A percentile compares a stretch with the other conserved stretches of the same genome.
These are phyloP conservation scores for Caenorhabditis sp. DNA, from an alignment of 2,888 invertebrate species.

Conservation along the genomic window DNA sequence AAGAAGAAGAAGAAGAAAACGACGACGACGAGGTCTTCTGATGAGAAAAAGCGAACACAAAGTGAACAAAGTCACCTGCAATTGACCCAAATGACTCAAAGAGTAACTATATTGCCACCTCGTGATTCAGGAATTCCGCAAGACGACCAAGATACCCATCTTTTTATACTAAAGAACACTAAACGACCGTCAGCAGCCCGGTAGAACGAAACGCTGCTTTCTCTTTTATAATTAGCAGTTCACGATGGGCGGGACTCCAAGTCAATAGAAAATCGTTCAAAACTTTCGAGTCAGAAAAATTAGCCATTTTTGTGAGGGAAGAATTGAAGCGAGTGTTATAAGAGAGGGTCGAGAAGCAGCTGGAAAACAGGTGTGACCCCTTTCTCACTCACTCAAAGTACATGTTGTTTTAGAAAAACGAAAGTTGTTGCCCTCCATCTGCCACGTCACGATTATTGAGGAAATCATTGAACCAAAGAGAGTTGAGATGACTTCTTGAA, in stretches of 20 bases:
- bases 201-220: too few species aligned
- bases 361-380: conserved; percentile 50
- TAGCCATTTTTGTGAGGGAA: too few species aligned
- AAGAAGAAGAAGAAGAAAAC: not conserved
- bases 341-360: conserved; percentile 14
- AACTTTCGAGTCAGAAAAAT: too few species aligned
- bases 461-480: conserved; percentile 5
- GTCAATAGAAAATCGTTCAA: not conserved
- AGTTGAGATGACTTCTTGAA: conserved; percentile 8
- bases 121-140: conserved; percentile 28
- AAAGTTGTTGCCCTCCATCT: not conserved
- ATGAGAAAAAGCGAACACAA: not conserved
- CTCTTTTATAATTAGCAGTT: too few species aligned
- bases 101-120: conserved; percentile 17
- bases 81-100: conserved; percentile 43
- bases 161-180: conserved; percentile 7
- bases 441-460: not conserved
- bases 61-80: conserved; percentile 19
- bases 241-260: not conserved
- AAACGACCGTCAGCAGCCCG: too few species aligned
- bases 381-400: conserved; percentile 19
- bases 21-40: not conserved
- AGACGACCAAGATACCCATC: conserved; percentile 15
- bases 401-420: not conserved
- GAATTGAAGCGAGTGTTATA: conserved; percentile 7